Conservation (phyloP, 2,113 vertebrate species). For the Crotalus helleri region DNA sequence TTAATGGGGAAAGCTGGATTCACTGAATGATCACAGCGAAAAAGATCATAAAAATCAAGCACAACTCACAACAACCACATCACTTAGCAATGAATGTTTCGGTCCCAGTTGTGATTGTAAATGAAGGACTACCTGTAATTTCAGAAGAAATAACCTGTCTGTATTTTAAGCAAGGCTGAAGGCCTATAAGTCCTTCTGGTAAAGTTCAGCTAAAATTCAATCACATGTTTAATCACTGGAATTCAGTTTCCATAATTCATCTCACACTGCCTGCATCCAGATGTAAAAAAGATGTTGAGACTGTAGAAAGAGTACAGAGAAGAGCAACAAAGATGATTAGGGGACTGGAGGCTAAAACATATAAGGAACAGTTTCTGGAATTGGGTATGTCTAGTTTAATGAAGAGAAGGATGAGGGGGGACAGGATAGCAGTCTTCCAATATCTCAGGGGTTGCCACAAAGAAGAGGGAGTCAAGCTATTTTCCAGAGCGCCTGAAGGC, state of each 20-base stretch:
- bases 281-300: too few species aligned
- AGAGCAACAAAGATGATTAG: too few species aligned
- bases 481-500: too few species aligned
- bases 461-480: too few species aligned
- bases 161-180: background rate
- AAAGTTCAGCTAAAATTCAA: background rate
- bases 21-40: background rate
- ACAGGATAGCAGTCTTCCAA: too few species aligned
- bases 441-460: too few species aligned
- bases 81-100: background rate
- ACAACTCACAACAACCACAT: background rate
- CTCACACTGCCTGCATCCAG: background rate
- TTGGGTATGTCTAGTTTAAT: too few species aligned
- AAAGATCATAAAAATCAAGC: background rate
- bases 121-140: background rate
- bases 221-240: background rate
- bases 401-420: too few species aligned
- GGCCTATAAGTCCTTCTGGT: background rate
- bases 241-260: background rate
- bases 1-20: background rate
- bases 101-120: background rate
- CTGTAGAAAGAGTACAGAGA: too few species aligned
- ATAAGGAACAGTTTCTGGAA: too few species aligned
- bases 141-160: background rate
- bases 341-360: too few species aligned